Conservation (phyloP, 2,113 vertebrate species). For the Catharus fuscescens region DNA sequence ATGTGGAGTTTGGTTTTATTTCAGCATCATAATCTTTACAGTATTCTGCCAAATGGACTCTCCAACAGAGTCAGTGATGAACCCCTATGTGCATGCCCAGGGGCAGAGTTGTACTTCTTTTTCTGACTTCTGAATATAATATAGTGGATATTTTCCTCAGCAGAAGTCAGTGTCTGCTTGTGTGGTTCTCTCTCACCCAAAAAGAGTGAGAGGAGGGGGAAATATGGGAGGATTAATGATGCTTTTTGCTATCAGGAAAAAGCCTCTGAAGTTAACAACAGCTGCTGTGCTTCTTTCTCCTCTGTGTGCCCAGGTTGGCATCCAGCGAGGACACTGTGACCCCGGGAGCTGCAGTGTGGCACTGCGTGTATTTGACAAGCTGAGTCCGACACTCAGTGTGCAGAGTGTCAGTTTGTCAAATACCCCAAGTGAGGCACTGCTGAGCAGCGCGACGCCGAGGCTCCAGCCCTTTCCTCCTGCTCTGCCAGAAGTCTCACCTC, state of each 20-base stretch:
- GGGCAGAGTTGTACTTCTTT: background rate
- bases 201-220: background rate
- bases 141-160: background rate
- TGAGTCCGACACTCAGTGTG: slow-evolving; percentile 92
- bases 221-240: background rate
- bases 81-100: accelerated
- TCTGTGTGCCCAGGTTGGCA: background rate
- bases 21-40: background rate
- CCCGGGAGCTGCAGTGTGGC: slow-evolving; percentile 73
- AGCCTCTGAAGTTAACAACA: background rate
- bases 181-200: background rate
- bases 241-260: background rate
- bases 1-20: background rate
- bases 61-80: background rate
- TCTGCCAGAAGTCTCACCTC: background rate
- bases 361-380: slow-evolving; percentile 99
- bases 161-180: background rate
- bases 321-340: background rate
- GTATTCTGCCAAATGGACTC: background rate
- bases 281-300: background rate
- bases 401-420: slow-evolving; percentile 99
- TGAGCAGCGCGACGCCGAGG: slow-evolving; percentile 18
- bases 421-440: slow-evolving; percentile 95
- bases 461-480: background rate
- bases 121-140: background rate